phyloP scores from a whole-genome alignment of 2,888 invertebrate species.

The Drosophila greeni region DNA sequence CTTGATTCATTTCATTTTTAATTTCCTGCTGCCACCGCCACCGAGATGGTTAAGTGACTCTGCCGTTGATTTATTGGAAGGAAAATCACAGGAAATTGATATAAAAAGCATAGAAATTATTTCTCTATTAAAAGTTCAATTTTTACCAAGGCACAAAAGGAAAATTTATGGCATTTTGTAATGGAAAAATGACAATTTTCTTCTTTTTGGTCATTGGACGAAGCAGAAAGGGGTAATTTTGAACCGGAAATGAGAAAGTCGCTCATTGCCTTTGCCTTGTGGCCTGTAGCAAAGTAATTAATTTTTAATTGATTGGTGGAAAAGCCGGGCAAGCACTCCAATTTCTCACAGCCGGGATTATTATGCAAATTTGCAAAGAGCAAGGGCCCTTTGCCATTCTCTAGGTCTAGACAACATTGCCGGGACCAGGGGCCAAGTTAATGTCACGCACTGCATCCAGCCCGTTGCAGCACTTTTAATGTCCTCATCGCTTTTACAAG shows the following conservation, averaged over 20 bases:
- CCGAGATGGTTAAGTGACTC: slow-evolving; percentile 2
- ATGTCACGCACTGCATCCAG: slow-evolving; percentile 51
- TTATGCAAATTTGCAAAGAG: slow-evolving; percentile 19
- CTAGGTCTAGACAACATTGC: slow-evolving; percentile 28
- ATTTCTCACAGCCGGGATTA: slow-evolving; percentile 6
- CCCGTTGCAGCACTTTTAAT: slow-evolving; percentile 36
- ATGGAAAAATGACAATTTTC: slow-evolving; percentile 1
- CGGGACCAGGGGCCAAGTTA: slow-evolving; percentile 35
- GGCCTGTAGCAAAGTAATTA: slow-evolving; percentile 38
- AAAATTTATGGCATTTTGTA: not conserved
- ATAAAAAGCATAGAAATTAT: slow-evolving; percentile 2
- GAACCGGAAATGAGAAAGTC: slow-evolving; percentile 26
- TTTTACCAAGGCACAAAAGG: not conserved
- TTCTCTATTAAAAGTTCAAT: slow-evolving; percentile 12
- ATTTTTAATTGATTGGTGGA: slow-evolving; percentile 44
- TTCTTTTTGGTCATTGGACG: too few relatives aligned
- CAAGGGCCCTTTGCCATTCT: not conserved
- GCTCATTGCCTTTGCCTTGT: slow-evolving; percentile 7
- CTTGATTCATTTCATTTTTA: slow-evolving; percentile 2
- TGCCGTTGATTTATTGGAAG: slow-evolving; percentile 16
- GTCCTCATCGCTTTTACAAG: slow-evolving; percentile 41
- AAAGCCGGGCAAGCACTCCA: slow-evolving; percentile 9
- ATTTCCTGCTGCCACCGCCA: slow-evolving; percentile 22
- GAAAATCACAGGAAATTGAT: slow-evolving; percentile 24
- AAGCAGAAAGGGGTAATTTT: slow-evolving; percentile 19